Evolutionary conservation across 2,797 vertebrate species (phyloP).

Genomic region (Xyrichtys novacula): DNA sequence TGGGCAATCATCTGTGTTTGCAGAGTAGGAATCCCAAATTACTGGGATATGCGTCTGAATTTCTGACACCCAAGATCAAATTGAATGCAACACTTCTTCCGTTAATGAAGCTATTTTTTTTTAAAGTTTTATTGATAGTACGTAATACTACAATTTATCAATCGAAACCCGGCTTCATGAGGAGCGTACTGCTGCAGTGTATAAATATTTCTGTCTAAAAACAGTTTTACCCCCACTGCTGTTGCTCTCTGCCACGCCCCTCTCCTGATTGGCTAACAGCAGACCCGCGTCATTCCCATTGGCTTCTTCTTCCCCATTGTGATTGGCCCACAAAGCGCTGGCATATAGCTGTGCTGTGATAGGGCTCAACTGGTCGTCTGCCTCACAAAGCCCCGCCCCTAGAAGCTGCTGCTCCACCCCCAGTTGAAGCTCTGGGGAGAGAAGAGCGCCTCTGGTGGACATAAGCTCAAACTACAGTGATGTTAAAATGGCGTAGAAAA

Average conservation of each 20-base stretch:
- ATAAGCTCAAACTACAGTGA: constrained; percentile 40
- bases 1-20: too few relatives aligned
- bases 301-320: constrained; percentile 81
- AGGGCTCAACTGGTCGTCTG: constrained; percentile 79
- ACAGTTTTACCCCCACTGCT: constrained; percentile 79
- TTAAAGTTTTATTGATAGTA: too few relatives aligned
- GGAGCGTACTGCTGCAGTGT: neutral
- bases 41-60: too few relatives aligned
- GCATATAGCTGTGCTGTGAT: constrained; percentile 78
- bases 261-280: constrained; percentile 77
- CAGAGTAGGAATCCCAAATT: too few relatives aligned
- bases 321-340: constrained; percentile 77
- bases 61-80: too few relatives aligned
- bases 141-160: too few relatives aligned
- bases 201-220: neutral
- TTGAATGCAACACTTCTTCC: too few relatives aligned
- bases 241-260: constrained; percentile 73
- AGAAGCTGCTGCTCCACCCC: constrained; percentile 79
- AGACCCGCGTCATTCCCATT: constrained; percentile 75
- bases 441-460: constrained; percentile 72
- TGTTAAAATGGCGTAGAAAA: accelerated
- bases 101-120: too few relatives aligned
- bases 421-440: constrained; percentile 83
- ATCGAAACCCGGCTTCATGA: neutral
- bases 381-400: constrained; percentile 77